phyloP scores from a whole-genome alignment of 2,797 vertebrate genomes.

The Enteromius trimaculatus region DNA sequence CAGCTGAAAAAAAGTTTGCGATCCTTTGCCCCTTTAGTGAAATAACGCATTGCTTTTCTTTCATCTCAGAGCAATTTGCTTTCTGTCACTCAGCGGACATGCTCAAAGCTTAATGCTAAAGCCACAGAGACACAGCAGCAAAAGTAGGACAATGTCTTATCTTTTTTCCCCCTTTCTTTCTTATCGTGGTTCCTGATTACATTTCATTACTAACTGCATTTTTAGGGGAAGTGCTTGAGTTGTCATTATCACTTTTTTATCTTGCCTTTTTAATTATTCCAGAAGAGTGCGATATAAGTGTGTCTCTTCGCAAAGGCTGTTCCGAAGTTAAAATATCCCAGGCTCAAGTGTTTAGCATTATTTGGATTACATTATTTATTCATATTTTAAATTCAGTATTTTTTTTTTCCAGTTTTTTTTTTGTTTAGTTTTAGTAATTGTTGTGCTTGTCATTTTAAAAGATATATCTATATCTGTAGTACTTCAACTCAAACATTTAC shows the following conservation, averaged over 20 bases:
- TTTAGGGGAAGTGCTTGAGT: not conserved
- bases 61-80: slow-evolving; percentile 59
- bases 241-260: not conserved
- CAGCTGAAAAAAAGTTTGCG: slow-evolving; percentile 32
- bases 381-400: not conserved
- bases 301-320: not conserved
- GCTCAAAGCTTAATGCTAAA: slow-evolving; percentile 53
- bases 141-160: slow-evolving; percentile 55
- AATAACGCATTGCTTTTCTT: slow-evolving; percentile 46
- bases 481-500: not conserved
- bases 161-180: slow-evolving; percentile 6
- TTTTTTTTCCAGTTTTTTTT: not conserved
- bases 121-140: slow-evolving; percentile 45
- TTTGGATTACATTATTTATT: not conserved
- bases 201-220: slow-evolving; percentile 21
- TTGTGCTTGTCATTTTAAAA: not conserved
- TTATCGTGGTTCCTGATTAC: slow-evolving; percentile 41
- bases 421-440: not conserved
- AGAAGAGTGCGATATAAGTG: not conserved
- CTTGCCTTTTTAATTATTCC: not conserved
- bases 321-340: not conserved
- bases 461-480: not conserved
- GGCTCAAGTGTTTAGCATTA: not conserved
- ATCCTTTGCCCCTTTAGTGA: slow-evolving; percentile 46
- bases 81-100: slow-evolving; percentile 51